Evolutionary conservation across 2,888 invertebrate species (phyloP).

Genomic region (Panzeria rudis): DNA sequence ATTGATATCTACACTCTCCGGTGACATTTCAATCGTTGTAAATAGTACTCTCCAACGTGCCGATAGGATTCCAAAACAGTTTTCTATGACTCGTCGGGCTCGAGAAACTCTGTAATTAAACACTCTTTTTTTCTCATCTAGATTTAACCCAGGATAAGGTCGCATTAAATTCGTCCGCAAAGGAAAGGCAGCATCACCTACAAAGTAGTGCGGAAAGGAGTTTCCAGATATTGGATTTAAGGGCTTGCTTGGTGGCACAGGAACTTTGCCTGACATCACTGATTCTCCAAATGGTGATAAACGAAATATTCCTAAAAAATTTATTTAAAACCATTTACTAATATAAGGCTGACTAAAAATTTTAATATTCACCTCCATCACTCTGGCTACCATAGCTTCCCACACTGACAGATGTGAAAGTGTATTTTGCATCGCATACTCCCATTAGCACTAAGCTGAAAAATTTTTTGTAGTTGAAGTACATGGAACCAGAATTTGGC

Average conservation of each 20-base stretch:
- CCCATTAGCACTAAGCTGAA: neutral
- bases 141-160: constrained; percentile 20
- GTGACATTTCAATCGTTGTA: constrained; percentile 25
- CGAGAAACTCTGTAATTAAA: constrained; percentile 30
- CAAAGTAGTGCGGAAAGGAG: neutral
- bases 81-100: constrained; percentile 25
- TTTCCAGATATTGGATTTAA: neutral
- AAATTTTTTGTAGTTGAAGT: neutral
- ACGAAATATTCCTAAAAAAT: constrained; percentile 22
- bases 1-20: constrained; percentile 4
- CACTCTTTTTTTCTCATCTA: neutral
- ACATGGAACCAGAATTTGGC: neutral
- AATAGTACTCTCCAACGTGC: constrained; percentile 18
- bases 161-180: constrained; percentile 12
- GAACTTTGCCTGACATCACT: constrained; percentile 14
- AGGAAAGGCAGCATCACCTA: constrained; percentile 14
- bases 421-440: constrained; percentile 1
- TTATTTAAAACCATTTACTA: neutral
- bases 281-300: constrained; percentile 31
- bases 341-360: too few species aligned
- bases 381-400: neutral
- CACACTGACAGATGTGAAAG: too few species aligned
- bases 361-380: neutral
- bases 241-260: constrained; percentile 23
- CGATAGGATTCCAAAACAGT: constrained; percentile 11